Conservation (phyloP, 2,888 invertebrate species). For the Rapana venosa region DNA sequence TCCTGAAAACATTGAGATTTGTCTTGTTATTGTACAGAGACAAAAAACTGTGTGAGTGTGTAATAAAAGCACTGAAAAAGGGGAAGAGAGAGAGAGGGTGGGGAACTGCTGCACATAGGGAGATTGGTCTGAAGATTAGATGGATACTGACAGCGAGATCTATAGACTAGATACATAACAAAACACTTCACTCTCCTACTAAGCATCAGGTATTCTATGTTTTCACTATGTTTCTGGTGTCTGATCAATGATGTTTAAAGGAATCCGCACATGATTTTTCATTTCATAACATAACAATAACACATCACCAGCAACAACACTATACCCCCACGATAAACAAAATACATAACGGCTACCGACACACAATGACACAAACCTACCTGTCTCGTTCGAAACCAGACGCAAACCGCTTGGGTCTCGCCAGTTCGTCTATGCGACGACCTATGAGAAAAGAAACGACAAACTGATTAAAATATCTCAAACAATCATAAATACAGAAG, state of each 20-base stretch:
- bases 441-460: not conserved
- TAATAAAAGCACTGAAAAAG: no score
- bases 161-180: no score
- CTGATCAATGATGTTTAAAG: no score
- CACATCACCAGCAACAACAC: not conserved
- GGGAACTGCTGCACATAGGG: no score
- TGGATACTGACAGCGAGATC: no score
- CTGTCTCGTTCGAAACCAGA: conserved; percentile 28
- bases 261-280: no score
- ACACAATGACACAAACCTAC: conserved; percentile 6
- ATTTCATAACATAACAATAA: no score
- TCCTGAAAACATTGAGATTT: conserved; percentile 40
- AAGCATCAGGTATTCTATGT: no score
- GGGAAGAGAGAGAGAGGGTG: no score
- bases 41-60: not conserved
- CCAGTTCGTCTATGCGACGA: conserved; percentile 21
- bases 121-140: no score
- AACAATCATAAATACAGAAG: not conserved
- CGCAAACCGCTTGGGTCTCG: conserved; percentile 32
- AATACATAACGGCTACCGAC: not conserved
- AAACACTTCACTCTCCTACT: no score
- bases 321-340: not conserved
- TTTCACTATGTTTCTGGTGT: no score
- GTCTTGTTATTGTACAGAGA: not conserved
- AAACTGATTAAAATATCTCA: not conserved